Evolutionary conservation across 2,888 invertebrate genomes (phyloP).

Genomic region (Stegophylla sp.): DNA sequence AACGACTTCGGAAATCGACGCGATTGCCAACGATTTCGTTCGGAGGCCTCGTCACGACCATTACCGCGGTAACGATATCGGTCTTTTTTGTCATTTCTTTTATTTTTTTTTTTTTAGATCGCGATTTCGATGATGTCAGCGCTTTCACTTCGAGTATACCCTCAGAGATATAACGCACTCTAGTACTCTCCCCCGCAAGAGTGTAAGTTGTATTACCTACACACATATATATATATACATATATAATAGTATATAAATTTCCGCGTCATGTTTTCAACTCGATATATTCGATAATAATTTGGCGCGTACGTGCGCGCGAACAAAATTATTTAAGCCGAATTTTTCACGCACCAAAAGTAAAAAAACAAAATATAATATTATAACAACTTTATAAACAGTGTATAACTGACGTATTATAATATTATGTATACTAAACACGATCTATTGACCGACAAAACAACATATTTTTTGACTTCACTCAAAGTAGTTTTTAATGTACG

Average conservation of each 20-base stretch:
- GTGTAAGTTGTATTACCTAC: background rate
- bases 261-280: background rate
- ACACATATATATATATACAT: too few relatives aligned
- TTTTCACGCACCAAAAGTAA: constrained; percentile 36
- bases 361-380: background rate
- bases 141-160: too few relatives aligned
- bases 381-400: background rate
- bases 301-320: background rate
- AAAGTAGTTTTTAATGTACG: background rate
- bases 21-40: background rate
- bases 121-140: too few relatives aligned
- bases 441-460: background rate
- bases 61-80: background rate
- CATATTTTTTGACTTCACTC: constrained; percentile 17
- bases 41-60: background rate
- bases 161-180: too few relatives aligned
- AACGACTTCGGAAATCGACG: background rate
- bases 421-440: background rate
- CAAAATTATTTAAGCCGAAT: constrained; percentile 37
- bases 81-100: background rate
- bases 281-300: background rate
- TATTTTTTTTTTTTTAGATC: too few relatives aligned
- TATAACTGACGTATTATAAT: background rate
- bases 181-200: too few relatives aligned
- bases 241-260: background rate